Percentiles rank a stretch among this genome's conserved stretches.
Conservation (phyloP, 2,797 vertebrate genomes). For the Choloepus didactylus region DNA sequence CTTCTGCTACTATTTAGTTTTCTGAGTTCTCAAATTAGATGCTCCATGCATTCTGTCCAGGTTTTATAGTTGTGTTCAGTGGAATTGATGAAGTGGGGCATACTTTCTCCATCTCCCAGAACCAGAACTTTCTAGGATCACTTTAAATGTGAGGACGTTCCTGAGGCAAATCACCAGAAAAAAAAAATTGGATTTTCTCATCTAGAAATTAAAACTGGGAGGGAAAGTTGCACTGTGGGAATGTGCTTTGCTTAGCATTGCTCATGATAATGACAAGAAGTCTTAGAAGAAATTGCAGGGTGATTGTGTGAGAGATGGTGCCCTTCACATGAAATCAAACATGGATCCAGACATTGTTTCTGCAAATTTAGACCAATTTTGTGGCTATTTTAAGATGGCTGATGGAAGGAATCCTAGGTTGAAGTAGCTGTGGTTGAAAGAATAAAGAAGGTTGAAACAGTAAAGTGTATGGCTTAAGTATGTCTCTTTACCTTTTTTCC, state of each 20-base stretch:
- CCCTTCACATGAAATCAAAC: neutral
- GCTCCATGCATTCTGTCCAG: neutral
- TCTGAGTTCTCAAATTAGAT: neutral
- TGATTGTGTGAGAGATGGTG: neutral
- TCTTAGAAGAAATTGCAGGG: neutral
- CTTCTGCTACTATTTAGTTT: neutral
- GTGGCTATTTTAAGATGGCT: neutral
- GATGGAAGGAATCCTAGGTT: neutral
- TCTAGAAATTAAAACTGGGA: slow-evolving; percentile 8
- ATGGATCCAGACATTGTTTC: neutral
- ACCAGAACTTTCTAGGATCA: neutral
- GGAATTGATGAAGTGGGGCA: neutral
- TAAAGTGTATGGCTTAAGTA: neutral
- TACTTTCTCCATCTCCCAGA: neutral
- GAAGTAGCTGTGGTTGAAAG: neutral
- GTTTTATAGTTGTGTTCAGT: neutral
- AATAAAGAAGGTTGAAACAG: neutral
- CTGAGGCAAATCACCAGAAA: neutral
- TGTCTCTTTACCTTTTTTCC: neutral
- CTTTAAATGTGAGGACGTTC: neutral
- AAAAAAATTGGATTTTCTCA: neutral
- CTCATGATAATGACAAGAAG: neutral
- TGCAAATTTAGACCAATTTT: neutral
- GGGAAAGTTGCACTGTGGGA: neutral
- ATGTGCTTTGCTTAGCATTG: neutral